Evolutionary conservation across 1,140 invertebrate genomes (phyloP).

Genomic region (Drosophila tropicalis): DNA sequence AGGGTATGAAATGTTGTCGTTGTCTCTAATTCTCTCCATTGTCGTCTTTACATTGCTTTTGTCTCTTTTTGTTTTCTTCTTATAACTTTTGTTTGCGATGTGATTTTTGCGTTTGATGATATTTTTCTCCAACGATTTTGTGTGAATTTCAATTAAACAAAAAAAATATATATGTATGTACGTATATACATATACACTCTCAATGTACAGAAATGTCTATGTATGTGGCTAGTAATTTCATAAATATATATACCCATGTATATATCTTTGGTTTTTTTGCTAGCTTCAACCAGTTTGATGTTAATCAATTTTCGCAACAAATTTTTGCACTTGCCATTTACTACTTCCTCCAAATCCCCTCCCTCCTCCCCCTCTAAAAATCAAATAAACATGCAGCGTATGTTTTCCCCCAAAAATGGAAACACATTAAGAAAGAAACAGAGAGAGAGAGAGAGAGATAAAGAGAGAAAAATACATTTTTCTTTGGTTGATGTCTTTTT

Average conservation of each 20-base stretch:
- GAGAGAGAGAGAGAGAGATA: not conserved
- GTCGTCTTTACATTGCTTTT: conserved; percentile 10
- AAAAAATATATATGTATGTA: not conserved
- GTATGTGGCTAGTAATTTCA: conserved; percentile 60
- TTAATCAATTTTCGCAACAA: conserved; percentile 80
- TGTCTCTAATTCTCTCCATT: conserved; percentile 52
- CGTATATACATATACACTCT: not conserved
- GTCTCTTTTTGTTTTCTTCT: conserved; percentile 49
- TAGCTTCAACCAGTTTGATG: conserved; percentile 67
- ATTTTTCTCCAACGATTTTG: conserved; percentile 21
- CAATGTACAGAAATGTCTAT: not conserved
- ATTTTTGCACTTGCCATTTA: conserved; percentile 79
- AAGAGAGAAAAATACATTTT: conserved; percentile 29
- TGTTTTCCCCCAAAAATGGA: conserved; percentile 34
- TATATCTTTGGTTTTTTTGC: not conserved
- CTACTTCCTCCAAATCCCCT: conserved; percentile 14
- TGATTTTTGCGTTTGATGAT: conserved; percentile 37
- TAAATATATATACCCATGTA: conserved; percentile 32
- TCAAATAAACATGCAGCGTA: conserved; percentile 43
- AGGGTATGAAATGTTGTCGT: conserved; percentile 16
- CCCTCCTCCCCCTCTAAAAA: not conserved
- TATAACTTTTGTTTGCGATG: conserved; percentile 46
- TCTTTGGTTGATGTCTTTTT: conserved; percentile 18
- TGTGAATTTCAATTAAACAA: conserved; percentile 22
- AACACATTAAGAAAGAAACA: conserved; percentile 8